Evolutionary conservation across 2,113 vertebrate species (phyloP).

Genomic region (Reinhardtius hippoglossoides): DNA sequence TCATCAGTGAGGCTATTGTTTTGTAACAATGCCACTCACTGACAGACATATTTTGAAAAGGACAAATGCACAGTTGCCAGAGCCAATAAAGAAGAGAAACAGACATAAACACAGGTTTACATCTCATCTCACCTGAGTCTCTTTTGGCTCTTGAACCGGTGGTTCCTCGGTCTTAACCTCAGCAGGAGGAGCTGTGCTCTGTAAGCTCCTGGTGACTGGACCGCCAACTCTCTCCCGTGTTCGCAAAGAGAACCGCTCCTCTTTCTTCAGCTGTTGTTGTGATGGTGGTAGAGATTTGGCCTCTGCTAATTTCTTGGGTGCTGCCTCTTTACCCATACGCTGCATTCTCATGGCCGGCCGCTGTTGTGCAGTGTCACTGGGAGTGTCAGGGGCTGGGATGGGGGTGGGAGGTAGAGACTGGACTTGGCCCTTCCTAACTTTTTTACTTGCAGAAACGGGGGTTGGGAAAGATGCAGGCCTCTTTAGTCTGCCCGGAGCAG

Average conservation of each 20-base stretch:
- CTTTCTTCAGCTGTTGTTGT: constrained; percentile 81
- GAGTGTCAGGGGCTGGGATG: constrained; percentile 63
- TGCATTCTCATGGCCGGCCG: constrained; percentile 83
- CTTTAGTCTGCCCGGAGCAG: constrained; percentile 78
- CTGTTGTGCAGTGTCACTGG: constrained; percentile 58
- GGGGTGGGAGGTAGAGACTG: constrained; percentile 83
- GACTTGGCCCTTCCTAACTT: constrained; percentile 85
- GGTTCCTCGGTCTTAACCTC: constrained; percentile 86
- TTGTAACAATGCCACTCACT: background rate
- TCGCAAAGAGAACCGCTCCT: constrained; percentile 87
- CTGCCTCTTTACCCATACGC: constrained; percentile 85
- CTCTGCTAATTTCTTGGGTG: constrained; percentile 80
- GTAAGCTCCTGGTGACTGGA: constrained; percentile 92
- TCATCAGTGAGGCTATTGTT: background rate
- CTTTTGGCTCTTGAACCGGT: constrained; percentile 86
- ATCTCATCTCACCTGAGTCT: constrained; percentile 74
- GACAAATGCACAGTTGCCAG: background rate
- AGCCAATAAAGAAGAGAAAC: background rate
- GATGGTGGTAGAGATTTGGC: constrained; percentile 70
- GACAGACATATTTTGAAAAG: background rate
- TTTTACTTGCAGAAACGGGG: constrained; percentile 81
- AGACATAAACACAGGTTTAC: background rate
- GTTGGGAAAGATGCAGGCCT: constrained; percentile 75
- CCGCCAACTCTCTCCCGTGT: constrained; percentile 89
- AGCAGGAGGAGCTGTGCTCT: constrained; percentile 81